These are phyloP conservation scores for Chaetodon trifasciatus DNA, from an alignment of 2,797 vertebrate species.

Conservation along the genomic window DNA sequence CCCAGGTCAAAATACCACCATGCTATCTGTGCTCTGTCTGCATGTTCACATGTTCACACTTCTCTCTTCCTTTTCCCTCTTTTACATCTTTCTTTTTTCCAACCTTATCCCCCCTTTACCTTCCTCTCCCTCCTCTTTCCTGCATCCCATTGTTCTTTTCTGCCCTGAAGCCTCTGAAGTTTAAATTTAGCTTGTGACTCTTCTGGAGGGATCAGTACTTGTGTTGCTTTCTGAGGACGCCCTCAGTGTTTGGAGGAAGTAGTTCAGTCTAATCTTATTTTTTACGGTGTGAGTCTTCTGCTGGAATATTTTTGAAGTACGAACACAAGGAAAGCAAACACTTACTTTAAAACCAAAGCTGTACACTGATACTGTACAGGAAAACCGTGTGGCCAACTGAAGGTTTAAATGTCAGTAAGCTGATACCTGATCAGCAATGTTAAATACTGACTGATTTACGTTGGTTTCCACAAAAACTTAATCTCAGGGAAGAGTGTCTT, in stretches of 20 bases:
- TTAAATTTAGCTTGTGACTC: constrained; percentile 74
- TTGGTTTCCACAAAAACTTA: neutral
- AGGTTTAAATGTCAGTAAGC: constrained; percentile 13
- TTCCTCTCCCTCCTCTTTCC: constrained; percentile 62
- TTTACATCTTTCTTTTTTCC: constrained; percentile 35
- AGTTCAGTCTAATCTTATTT: constrained; percentile 60
- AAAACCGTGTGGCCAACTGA: neutral
- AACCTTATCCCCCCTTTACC: constrained; percentile 22
- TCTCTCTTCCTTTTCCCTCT: constrained; percentile 23
- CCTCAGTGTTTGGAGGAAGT: constrained; percentile 69
- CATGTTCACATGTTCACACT: constrained; percentile 42
- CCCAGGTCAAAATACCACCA: constrained; percentile 5
- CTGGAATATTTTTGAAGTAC: constrained; percentile 27
- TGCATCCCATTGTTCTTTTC: constrained; percentile 70
- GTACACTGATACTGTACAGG: neutral
- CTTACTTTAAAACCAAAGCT: constrained; percentile 8
- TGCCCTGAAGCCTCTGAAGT: constrained; percentile 67
- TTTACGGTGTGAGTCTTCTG: constrained; percentile 46
- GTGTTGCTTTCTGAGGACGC: constrained; percentile 64
- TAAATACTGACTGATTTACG: neutral
- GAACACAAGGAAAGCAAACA: constrained; percentile 11
- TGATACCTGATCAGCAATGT: neutral
- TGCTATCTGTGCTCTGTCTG: neutral
- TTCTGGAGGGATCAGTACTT: constrained; percentile 61
- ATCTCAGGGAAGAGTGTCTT: neutral